Base-by-base conservation (phyloP, 2,888 invertebrate species). In the Drosophila maculinotata region DNA sequence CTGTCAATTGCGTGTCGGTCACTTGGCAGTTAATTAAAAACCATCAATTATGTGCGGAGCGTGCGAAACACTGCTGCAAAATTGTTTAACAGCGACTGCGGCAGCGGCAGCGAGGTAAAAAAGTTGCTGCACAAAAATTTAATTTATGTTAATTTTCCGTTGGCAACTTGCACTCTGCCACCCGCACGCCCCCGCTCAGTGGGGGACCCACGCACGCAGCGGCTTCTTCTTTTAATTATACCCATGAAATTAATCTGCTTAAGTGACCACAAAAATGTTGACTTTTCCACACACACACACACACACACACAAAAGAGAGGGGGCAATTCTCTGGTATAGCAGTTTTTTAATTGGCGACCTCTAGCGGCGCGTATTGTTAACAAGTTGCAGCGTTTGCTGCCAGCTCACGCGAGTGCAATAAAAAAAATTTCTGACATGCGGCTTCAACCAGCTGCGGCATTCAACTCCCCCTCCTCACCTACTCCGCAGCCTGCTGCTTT, bases 251-350 rank as follows among this genome's bases (percentile, higher is more conserved):
- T 84, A 84, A 84, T 84, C 83, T 86, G 86, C 83, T 84, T 84
- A 84, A 84, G 83, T 86, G 83, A 79, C 83, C 83, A 86, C 86
- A 84, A 86, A 86, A 86, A 86, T 84, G 83, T 86, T 80, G 86
- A 83, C 83, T 86, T 74, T 74, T 38, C 30, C 59, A 17, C 53
- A 56, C 67, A 64, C 65, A 45, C 65, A 39, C 36, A 49, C 45
- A 42, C 63, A 35, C 28, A 28, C 51, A 35, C 42, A 7, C 6
- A 14, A 35, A 4, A 12, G 12, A 8, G 10, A n/a, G 23, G 10
- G 15, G 12, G 41, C 8, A 14, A 6, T 20, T 56, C 36, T 48
- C 30, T 30, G 48, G 41, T n/a, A 30, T 45, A 53, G 72, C 41
- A 57, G 64, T 59, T 75, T 79, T 79, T 75, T 77, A 84, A 82